Evolutionary conservation across 2,797 vertebrate species (phyloP), one percentile per base, ranked within the genome.

Genomic region (Clarias pachynema): DNA sequence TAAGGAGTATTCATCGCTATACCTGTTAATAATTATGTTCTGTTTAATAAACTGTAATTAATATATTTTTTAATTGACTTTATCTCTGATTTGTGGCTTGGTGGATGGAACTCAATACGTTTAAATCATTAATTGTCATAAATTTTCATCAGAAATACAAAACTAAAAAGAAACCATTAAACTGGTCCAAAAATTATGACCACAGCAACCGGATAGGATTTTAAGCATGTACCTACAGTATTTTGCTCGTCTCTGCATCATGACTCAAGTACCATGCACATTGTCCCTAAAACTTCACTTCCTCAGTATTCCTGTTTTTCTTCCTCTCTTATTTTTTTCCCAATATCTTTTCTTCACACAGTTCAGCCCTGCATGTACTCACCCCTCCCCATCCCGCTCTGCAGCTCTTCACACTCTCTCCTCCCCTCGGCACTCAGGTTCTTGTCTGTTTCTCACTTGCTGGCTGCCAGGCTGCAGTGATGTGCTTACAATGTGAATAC

Each of bases 401-500:
- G 59, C 75, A 80, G 79, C 73, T 83, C 86, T 75, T 80, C 62
- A 74, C 73, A 40, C 78, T 56, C 49, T 37, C 77, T 62, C 29
- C 79, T 78, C 85, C 34, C 75, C 56, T 59, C 59, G n/a, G 75
- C 37, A 81, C 81, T 83, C 69, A 57, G n/a, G 14, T 73, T 83
- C 26, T 80, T 81, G 66, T 59, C 81, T 59, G 65, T n/a, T 79
- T 34, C 26, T 63, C 86, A 77, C 89, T 85, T 57, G 63, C 87
- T 70, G 79, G 68, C 86, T 37, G 79, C 65, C 66, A 22, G 68
- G 15, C 53, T 82, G 91, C 90, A 93, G 92, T 90, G 91, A 94
- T 95, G 93, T 87, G 84, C 89, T 57, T 74, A 85, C 91, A 88
- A 87, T 89, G 84, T 85, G 89, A 86, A 90, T 87, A 89, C 84